Evolutionary conservation across 2,113 vertebrate species (phyloP), one percentile per base, ranked within the genome.

Genomic region (Colaptes auratus): DNA sequence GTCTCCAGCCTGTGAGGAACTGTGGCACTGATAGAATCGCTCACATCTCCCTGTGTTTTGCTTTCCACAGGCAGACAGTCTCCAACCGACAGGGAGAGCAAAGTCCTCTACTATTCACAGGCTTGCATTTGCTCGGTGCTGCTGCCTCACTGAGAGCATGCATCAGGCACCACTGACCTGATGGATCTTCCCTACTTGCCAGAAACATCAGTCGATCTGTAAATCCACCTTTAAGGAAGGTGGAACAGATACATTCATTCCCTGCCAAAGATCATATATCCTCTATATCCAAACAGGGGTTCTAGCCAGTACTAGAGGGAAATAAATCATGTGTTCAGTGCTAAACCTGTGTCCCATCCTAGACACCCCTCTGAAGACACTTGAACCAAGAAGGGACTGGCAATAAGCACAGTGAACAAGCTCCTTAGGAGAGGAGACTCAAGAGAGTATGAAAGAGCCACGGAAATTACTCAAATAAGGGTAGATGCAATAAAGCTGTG

Each of bases 21-120:
- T 80, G 95, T 80, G 72, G 42, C 75, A 74, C 67, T 6, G 24
- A 79, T 73, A 91, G 79, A 20, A 12, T 75, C 25, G 0, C 78
- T 50, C 75, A 88, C 39, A 70, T 56, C 67, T 85, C 50, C 75
- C 88, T 6, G 4, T 25, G 24, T n/a, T 92, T 59, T 82, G 50
- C 63, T 61, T 56, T 53, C 78, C 77, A 50, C 33, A 16, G 65
- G 55, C 48, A 50, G 36, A 24, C 33, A 4, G 25, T 48, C 86
- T 36, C 36, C 2, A 1, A 4, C 16, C 31, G 30, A 16, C 0
- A 0, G 6, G 13, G 36, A 82, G 4, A 82, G 10, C 0, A 0
- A 20, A 44, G 15, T 10, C 0, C 36, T 19, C 35, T 0, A 0
- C 48, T 16, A 12, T 11, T 44, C 15, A 10, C 1, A 0, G 52